phyloP scores from a whole-genome alignment of 2,888 invertebrate genomes.

The Bembecia ichneumoniformis region DNA sequence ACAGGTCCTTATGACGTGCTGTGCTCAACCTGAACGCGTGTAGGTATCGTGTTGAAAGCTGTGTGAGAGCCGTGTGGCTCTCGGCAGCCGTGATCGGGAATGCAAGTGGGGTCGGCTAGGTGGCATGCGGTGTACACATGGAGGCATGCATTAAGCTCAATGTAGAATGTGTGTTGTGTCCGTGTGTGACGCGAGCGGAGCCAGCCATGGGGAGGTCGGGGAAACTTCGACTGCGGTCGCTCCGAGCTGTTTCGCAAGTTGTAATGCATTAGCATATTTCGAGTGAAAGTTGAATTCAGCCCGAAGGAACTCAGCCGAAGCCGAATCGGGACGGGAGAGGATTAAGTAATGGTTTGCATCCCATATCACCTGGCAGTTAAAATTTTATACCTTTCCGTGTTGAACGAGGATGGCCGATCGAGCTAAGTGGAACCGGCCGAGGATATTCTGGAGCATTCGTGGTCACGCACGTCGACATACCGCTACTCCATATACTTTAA shows the following conservation, averaged over 20 bases:
- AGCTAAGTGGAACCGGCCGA: slow-evolving; percentile 68
- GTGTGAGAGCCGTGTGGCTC: slow-evolving; percentile 49
- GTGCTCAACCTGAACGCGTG: slow-evolving; percentile 66
- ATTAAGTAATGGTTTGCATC: slow-evolving; percentile 64
- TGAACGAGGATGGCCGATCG: slow-evolving; percentile 70
- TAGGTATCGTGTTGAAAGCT: slow-evolving; percentile 62
- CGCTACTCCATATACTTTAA: slow-evolving; percentile 67
- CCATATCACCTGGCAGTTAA: slow-evolving; percentile 70
- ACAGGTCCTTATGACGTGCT: slow-evolving; percentile 35
- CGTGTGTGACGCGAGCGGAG: slow-evolving; percentile 68
- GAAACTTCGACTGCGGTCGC: slow-evolving; percentile 42
- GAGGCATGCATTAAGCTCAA: slow-evolving; percentile 62
- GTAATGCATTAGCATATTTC: neutral
- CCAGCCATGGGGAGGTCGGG: slow-evolving; percentile 56
- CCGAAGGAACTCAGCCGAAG: slow-evolving; percentile 49
- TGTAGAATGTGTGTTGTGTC: slow-evolving; percentile 32
- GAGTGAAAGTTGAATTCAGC: slow-evolving; percentile 11
- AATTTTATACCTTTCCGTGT: slow-evolving; percentile 73
- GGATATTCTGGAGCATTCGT: slow-evolving; percentile 68
- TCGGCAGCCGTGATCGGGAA: slow-evolving; percentile 68
- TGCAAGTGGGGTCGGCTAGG: slow-evolving; percentile 64
- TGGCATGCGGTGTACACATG: slow-evolving; percentile 61
- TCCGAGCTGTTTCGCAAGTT: slow-evolving; percentile 23
- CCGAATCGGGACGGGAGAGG: slow-evolving; percentile 27
- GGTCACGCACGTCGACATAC: slow-evolving; percentile 69